Evolutionary conservation across 2,888 invertebrate genomes (phyloP).

Genomic region (Actias luna): DNA sequence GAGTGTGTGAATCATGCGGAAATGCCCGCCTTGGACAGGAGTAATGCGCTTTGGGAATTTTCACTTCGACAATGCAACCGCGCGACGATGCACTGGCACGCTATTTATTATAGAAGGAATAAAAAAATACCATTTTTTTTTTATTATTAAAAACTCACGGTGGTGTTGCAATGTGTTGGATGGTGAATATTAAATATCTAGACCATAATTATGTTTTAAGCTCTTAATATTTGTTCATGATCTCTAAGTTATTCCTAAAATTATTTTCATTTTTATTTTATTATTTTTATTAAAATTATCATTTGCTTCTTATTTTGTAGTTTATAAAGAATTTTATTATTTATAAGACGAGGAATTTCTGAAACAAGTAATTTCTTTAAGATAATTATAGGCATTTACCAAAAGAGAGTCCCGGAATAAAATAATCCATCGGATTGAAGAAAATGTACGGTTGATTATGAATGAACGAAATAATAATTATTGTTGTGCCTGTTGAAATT

Average conservation of each 20-base stretch:
- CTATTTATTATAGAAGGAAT: slow-evolving; percentile 27
- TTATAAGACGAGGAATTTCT: background rate
- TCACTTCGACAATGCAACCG: slow-evolving; percentile 45
- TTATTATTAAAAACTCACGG: background rate
- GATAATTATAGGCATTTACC: background rate
- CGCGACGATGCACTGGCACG: slow-evolving; percentile 42
- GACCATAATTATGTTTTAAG: no score
- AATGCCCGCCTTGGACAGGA: slow-evolving; percentile 40
- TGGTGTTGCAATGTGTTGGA: background rate
- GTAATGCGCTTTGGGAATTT: slow-evolving; percentile 42
- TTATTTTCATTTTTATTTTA: no score
- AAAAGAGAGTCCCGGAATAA: background rate
- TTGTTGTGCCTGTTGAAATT: background rate
- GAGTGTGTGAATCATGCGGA: slow-evolving; percentile 43
- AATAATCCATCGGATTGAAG: no score
- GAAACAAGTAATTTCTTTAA: background rate
- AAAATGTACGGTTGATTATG: no score
- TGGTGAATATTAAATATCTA: background rate
- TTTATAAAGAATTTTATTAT: background rate
- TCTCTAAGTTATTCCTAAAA: background rate
- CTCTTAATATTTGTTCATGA: background rate
- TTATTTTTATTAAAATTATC: no score
- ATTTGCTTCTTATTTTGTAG: background rate
- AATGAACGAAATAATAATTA: background rate
- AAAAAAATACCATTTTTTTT: background rate